Percentiles rank a stretch among this genome's conserved stretches.
Conservation (phyloP, 1,140 invertebrate species). For the Mylabris phalerata region DNA sequence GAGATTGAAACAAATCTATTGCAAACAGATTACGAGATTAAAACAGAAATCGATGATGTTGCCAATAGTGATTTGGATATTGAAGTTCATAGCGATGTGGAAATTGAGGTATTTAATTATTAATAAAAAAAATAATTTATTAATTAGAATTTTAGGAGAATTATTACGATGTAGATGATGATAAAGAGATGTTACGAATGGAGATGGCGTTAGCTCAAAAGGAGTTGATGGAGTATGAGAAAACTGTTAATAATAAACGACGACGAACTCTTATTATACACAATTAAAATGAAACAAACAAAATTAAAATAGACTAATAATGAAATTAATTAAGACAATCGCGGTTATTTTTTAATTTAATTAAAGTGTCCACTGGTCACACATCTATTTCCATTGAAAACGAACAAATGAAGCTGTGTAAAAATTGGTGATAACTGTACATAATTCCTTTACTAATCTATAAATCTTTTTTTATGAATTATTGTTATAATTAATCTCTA, state of each 20-base stretch:
- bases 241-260: slow-evolving; percentile 31
- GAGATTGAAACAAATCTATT: slow-evolving; percentile 44
- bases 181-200: slow-evolving; percentile 35
- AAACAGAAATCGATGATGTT: slow-evolving; percentile 39
- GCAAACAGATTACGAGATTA: slow-evolving; percentile 29
- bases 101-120: slow-evolving; percentile 7
- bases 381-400: slow-evolving; percentile 10
- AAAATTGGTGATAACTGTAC: slow-evolving; percentile 34
- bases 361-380: slow-evolving; percentile 14
- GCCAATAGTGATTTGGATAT: slow-evolving; percentile 41
- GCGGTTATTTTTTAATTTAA: neutral
- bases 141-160: neutral
- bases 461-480: neutral
- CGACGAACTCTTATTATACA: slow-evolving; percentile 31
- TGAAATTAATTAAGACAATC: neutral
- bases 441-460: slow-evolving; percentile 6
- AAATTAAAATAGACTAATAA: neutral
- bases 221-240: slow-evolving; percentile 38
- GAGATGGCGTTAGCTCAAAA: slow-evolving; percentile 42
- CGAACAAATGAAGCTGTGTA: slow-evolving; percentile 29
- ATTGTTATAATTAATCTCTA: too few relatives aligned
- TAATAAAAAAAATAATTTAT: neutral
- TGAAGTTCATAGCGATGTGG: slow-evolving; percentile 34
- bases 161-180: slow-evolving; percentile 31
- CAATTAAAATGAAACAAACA: slow-evolving; percentile 7